phyloP scores from a whole-genome alignment of 1,140 invertebrate genomes.

The Ips nitidus region DNA sequence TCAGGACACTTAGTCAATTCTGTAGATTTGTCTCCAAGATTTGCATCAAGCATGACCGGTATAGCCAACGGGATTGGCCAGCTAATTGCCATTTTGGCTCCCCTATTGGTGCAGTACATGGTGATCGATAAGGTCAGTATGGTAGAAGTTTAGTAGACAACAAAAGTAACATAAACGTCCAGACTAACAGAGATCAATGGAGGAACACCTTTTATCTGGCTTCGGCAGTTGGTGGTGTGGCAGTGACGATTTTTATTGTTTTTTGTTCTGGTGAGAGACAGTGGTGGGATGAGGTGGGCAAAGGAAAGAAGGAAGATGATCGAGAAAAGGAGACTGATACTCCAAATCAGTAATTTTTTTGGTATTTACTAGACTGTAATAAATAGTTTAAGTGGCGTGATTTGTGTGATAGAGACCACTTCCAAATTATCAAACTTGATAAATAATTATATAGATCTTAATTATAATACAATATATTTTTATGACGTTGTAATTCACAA shows the following conservation, averaged over 20 bases:
- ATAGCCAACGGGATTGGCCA: constrained; percentile 77
- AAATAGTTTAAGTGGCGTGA: too few species aligned
- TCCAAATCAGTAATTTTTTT: too few species aligned
- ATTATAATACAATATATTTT: too few species aligned
- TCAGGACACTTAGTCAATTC: constrained; percentile 70
- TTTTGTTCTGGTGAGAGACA: constrained; percentile 29
- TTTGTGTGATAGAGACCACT: too few species aligned
- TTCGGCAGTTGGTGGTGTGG: constrained; percentile 4
- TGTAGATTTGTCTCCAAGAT: constrained; percentile 71
- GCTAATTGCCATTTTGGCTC: constrained; percentile 70
- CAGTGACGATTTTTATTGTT: constrained; percentile 17
- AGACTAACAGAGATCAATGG: constrained; percentile 20
- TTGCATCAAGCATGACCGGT: constrained; percentile 71
- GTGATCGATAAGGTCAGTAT: constrained; percentile 60
- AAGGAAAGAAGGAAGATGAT: background rate
- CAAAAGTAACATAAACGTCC: background rate
- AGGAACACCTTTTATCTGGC: constrained; percentile 22
- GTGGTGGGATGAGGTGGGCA: constrained; percentile 30
- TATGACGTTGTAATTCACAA: too few species aligned
- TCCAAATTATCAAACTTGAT: too few species aligned
- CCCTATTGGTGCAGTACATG: constrained; percentile 65
- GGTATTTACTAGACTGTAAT: too few species aligned
- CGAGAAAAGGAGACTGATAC: too few species aligned
- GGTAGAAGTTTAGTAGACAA: background rate
- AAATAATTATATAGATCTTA: too few species aligned